Evolutionary conservation across 1,140 invertebrate species (phyloP).

Genomic region (Cyclargus thomasi): DNA sequence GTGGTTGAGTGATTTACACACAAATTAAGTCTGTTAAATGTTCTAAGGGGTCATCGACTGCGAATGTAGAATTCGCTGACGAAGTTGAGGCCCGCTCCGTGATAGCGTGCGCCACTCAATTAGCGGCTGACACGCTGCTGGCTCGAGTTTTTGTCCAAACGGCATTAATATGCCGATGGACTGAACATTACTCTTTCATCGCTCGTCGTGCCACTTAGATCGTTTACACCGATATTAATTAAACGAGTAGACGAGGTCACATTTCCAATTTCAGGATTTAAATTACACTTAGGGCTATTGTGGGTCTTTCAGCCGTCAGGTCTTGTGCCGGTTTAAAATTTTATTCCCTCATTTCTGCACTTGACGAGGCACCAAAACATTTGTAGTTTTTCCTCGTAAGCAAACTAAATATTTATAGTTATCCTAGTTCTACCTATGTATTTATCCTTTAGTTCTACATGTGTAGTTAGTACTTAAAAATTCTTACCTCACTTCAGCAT

Average conservation of each 20-base stretch:
- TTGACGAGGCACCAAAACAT: too few relatives aligned
- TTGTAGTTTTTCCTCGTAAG: too few relatives aligned
- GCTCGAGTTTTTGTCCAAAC: slow-evolving; percentile 60
- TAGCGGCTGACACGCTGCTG: slow-evolving; percentile 58
- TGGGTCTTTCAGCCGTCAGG: slow-evolving; percentile 2
- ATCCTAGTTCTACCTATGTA: too few relatives aligned
- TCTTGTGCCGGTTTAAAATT: too few relatives aligned
- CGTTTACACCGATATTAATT: slow-evolving; percentile 26
- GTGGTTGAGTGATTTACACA: slow-evolving; percentile 5
- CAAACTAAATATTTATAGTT: too few relatives aligned
- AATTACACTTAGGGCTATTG: slow-evolving; percentile 13
- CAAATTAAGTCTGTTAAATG: slow-evolving; percentile 21
- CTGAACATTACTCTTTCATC: slow-evolving; percentile 53
- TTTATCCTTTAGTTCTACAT: too few relatives aligned
- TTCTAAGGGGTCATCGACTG: slow-evolving; percentile 36
- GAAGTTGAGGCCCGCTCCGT: slow-evolving; percentile 49
- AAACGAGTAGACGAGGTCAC: slow-evolving; percentile 28
- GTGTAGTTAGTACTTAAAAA: too few relatives aligned
- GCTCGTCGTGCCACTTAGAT: slow-evolving; percentile 22
- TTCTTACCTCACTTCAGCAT: slow-evolving; percentile 13
- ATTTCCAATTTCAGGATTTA: slow-evolving; percentile 30
- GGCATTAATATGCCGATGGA: slow-evolving; percentile 57
- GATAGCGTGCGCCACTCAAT: slow-evolving; percentile 66
- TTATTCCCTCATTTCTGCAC: too few relatives aligned
- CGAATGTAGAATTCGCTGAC: slow-evolving; percentile 49